Percentiles rank a stretch among this genome's conserved stretches.
These are phyloP conservation scores for Eupeodes corollae DNA, from an alignment of 1,140 invertebrate species.

Conservation along the genomic window DNA sequence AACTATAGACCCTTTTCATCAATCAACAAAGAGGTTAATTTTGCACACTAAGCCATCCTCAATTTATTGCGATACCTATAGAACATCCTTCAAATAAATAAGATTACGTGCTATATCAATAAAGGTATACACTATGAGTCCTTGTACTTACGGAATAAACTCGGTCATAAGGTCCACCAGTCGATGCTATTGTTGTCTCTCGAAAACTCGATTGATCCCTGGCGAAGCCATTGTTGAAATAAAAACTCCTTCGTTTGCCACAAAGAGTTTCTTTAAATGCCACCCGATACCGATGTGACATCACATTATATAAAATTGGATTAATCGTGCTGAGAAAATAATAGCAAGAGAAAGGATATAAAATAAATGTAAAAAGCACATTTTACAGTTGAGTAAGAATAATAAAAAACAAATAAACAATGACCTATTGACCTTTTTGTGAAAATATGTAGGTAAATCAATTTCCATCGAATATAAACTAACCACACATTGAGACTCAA, in stretches of 20 bases:
- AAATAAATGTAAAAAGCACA: background rate
- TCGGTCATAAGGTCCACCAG: constrained; percentile 16
- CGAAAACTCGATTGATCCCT: constrained; percentile 46
- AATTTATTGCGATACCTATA: too few relatives aligned
- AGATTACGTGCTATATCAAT: too few relatives aligned
- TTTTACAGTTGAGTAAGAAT: background rate
- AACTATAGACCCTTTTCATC: too few relatives aligned
- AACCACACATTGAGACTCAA: too few relatives aligned
- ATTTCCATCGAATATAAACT: too few relatives aligned
- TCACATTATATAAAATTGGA: constrained; percentile 83
- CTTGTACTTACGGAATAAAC: constrained; percentile 23
- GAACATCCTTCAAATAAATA: too few relatives aligned
- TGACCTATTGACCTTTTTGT: too few relatives aligned
- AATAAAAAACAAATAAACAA: too few relatives aligned
- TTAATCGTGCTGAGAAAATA: constrained; percentile 56
- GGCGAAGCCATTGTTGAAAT: constrained; percentile 38
- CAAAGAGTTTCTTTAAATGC: constrained; percentile 66
- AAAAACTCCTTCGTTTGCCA: constrained; percentile 34
- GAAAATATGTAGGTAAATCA: too few relatives aligned
- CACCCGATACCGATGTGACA: constrained; percentile 70
- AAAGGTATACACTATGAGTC: too few relatives aligned
- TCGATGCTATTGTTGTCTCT: constrained; percentile 35
- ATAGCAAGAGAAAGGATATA: background rate
- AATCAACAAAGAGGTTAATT: too few relatives aligned
- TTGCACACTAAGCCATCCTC: too few relatives aligned